Base-by-base conservation (phyloP, 2,113 vertebrate species). In the Alligator sinensis region DNA sequence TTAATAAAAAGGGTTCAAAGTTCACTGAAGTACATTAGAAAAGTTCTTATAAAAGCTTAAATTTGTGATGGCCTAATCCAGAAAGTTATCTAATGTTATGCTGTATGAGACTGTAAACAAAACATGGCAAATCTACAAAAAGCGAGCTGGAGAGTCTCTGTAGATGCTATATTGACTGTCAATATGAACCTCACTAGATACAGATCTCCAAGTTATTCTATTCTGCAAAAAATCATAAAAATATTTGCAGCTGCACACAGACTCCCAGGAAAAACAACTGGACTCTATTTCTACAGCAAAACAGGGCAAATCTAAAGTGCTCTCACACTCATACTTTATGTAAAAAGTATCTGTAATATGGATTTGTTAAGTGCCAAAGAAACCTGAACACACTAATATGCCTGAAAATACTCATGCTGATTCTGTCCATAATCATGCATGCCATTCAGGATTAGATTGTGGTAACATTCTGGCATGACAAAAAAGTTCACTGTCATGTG, bases 231-330 rank as follows among this genome's bases (percentile, higher is more conserved):
- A 64, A 85, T 64, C 47, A 47, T 62, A 11, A 17, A 86, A 92
- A 4, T 70, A 82, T 66, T 25, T 94, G 64, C 94, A 94, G 87
- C 81, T 91, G 85, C 66, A 95, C 21, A 77, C 9, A 89, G 72
- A 30, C 64, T 28, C 64, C n/a, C 64, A 93, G 11, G 57, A 64
- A 87, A 92, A 86, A 4, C 87, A 96, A 83, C n/a, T 92, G 87
- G 68, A 86, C 57, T 64, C 11, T 72, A 54, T 30, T 86, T 72
- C 60, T 3, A 72, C 5, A 84, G 64, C 5, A 70, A 77, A 72
- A 72, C 87, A 81, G 24, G 58, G 61, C 4, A 84, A 88, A 88
- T 64, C 27, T 86, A 72, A 81, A 91, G 63, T 76, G 68, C 19
- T 77, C 86, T 84, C 76, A 64, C 21, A 61, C 74, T 92, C 77